A percentile compares a stretch with the other conserved stretches of the same genome.
Evolutionary conservation across 2,113 vertebrate genomes (phyloP).

Genomic region (Tenrec ecaudatus): DNA sequence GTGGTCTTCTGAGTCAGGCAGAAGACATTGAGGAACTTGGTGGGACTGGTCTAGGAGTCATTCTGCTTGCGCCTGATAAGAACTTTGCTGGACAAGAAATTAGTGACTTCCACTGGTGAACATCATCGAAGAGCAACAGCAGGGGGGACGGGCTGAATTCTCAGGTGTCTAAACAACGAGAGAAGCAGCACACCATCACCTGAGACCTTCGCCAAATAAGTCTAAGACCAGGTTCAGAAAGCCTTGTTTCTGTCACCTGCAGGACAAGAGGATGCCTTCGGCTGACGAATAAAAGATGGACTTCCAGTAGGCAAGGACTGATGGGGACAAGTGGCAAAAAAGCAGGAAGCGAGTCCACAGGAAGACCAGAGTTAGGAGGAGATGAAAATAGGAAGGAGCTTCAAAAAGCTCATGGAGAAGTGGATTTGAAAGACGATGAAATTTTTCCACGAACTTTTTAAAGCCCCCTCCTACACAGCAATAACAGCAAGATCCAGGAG

Average conservation of each 20-base stretch:
- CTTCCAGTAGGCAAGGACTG: not conserved
- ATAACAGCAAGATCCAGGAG: not conserved
- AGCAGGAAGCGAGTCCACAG: not conserved
- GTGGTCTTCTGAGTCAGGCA: not conserved
- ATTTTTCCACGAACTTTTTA: too few species aligned
- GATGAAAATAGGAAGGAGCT: not conserved
- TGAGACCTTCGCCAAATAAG: not conserved
- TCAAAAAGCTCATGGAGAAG: too few species aligned
- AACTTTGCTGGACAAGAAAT: not conserved
- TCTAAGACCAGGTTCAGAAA: not conserved
- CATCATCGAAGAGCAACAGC: not conserved
- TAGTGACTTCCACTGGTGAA: not conserved
- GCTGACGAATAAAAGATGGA: not conserved
- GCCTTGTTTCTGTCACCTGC: not conserved
- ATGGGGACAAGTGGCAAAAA: not conserved
- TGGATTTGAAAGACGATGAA: too few species aligned
- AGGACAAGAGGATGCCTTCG: not conserved
- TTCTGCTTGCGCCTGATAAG: not conserved
- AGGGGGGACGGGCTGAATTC: not conserved
- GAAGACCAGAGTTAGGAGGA: not conserved
- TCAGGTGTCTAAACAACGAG: not conserved
- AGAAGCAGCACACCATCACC: not conserved
- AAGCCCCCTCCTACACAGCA: not conserved
- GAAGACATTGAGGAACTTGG: not conserved
- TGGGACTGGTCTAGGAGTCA: not conserved